Conservation (phyloP, 2,113 vertebrate species). For the Mormyrus lacerda region DNA sequence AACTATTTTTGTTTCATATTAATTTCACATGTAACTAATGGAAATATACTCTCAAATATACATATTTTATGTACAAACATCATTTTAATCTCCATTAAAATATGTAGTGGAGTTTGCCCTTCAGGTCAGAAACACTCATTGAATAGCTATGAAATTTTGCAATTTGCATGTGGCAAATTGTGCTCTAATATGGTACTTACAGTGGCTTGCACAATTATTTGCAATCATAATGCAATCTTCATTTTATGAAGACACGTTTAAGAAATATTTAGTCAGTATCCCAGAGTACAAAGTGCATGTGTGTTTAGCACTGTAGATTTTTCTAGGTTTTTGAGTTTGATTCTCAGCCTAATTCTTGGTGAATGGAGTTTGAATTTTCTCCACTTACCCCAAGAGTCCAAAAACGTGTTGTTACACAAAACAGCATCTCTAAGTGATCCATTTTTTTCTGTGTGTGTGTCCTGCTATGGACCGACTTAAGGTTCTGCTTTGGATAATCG, state of each 20-base stretch:
- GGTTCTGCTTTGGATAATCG: neutral
- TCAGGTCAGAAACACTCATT: neutral
- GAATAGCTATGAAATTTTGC: neutral
- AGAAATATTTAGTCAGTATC: neutral
- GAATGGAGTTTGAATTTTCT: neutral
- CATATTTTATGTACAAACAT: neutral
- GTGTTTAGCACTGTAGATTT: neutral
- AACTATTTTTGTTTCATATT: neutral
- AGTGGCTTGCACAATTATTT: neutral
- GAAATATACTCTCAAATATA: neutral
- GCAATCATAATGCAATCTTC: neutral
- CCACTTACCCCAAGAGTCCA: neutral
- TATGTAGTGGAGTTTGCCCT: neutral
- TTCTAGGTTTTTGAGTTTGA: neutral
- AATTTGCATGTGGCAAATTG: neutral
- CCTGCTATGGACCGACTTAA: neutral
- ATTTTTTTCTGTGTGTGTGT: neutral
- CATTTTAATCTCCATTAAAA: neutral
- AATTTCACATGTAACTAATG: neutral
- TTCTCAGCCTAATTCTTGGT: neutral
- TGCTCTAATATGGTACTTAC: neutral
- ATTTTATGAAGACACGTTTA: neutral
- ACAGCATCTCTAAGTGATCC: neutral
- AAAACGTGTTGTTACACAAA: neutral
- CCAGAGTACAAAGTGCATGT: neutral